Percentiles rank a stretch among this genome's conserved stretches.
phyloP scores from a whole-genome alignment of 2,113 vertebrate genomes.

The Salminus brasiliensis region DNA sequence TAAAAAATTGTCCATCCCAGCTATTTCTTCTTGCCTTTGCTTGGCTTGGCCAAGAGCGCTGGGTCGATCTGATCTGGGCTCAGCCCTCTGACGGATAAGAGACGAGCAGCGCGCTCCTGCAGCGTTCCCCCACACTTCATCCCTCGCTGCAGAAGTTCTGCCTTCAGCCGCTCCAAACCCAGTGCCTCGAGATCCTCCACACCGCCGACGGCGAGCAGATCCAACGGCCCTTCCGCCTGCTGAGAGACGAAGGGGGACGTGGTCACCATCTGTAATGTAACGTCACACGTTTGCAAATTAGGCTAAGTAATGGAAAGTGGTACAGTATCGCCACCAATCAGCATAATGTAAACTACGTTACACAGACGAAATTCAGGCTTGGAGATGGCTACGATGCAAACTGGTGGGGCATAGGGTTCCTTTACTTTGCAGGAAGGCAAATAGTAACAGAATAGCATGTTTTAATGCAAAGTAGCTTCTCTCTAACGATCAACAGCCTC shows the following conservation, averaged over 20 bases:
- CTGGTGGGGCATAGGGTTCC: too few relatives aligned
- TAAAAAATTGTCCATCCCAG: neutral
- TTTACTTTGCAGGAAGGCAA: too few relatives aligned
- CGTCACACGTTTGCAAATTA: too few relatives aligned
- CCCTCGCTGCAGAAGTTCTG: conserved; percentile 78
- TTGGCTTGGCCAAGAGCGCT: conserved; percentile 80
- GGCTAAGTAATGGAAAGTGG: too few relatives aligned
- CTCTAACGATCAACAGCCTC: too few relatives aligned
- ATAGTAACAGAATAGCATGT: too few relatives aligned
- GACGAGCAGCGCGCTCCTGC: conserved; percentile 83
- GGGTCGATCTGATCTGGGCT: conserved; percentile 78
- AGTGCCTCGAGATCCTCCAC: conserved; percentile 80
- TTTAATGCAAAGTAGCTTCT: too few relatives aligned
- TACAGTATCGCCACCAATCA: too few relatives aligned
- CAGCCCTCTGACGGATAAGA: conserved; percentile 84
- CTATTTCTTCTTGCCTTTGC: conserved; percentile 79
- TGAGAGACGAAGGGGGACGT: neutral
- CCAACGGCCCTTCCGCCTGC: conserved; percentile 49
- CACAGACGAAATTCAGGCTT: too few relatives aligned
- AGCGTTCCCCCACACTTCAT: conserved; percentile 93
- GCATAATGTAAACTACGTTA: too few relatives aligned
- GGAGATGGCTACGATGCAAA: too few relatives aligned
- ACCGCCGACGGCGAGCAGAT: conserved; percentile 72
- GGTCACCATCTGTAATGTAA: too few relatives aligned
- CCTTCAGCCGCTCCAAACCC: conserved; percentile 88